Conservation (phyloP, 2,113 vertebrate genomes). For the Onychostoma macrolepis region DNA sequence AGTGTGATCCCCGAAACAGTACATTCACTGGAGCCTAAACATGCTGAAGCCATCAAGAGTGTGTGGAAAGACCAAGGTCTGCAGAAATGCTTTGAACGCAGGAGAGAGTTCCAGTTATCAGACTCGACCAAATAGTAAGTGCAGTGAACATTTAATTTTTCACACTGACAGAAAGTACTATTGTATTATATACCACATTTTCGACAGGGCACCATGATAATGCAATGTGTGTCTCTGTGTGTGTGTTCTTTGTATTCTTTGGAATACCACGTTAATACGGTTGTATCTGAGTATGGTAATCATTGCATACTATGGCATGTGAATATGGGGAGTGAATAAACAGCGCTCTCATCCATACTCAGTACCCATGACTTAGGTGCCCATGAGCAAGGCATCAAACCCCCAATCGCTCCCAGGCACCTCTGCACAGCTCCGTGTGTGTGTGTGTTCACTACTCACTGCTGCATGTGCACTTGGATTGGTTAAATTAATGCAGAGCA, state of each 20-base stretch:
- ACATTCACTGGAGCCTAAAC: conserved; percentile 67
- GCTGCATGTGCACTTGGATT: no score
- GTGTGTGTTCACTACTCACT: no score
- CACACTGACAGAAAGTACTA: background rate
- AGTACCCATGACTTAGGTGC: no score
- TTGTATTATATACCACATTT: background rate
- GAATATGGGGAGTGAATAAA: no score
- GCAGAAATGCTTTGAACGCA: conserved; percentile 81
- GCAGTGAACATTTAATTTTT: conserved; percentile 27
- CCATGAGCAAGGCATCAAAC: no score
- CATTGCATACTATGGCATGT: no score
- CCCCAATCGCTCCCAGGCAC: no score
- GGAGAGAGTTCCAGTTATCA: conserved; percentile 82
- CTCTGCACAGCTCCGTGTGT: no score
- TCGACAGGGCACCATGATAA: background rate
- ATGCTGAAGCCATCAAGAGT: conserved; percentile 78
- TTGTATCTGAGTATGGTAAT: background rate
- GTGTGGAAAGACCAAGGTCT: conserved; percentile 82
- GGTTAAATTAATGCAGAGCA: no score
- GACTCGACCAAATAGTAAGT: conserved; percentile 85
- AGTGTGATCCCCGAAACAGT: conserved; percentile 70
- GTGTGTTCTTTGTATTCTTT: background rate
- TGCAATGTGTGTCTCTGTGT: background rate
- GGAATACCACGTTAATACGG: background rate
- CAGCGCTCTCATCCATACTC: no score